These are phyloP conservation scores for Neolamprologus brichardi DNA, from an alignment of 2,113 vertebrate genomes.

Conservation along the genomic window DNA sequence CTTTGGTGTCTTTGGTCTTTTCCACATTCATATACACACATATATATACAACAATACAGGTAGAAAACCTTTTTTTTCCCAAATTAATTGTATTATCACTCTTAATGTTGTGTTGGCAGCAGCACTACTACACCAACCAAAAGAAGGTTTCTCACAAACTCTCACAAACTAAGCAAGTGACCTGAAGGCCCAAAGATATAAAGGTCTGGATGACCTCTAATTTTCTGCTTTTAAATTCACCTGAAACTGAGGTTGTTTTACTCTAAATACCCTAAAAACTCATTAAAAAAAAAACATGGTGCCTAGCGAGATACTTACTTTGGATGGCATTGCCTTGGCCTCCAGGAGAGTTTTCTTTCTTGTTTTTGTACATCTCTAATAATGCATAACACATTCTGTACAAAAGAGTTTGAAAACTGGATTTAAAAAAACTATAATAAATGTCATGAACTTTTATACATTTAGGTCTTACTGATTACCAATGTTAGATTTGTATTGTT, in stretches of 20 bases:
- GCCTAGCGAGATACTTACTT: background rate
- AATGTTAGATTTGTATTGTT: too few species aligned
- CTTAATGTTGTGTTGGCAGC: background rate
- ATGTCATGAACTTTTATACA: accelerated
- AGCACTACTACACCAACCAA: background rate
- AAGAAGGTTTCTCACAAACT: background rate
- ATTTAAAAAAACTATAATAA: accelerated
- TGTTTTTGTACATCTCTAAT: background rate
- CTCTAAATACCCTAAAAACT: background rate
- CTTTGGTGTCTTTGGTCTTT: too few species aligned
- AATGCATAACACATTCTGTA: background rate
- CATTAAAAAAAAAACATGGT: background rate
- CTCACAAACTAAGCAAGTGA: background rate
- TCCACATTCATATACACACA: too few species aligned
- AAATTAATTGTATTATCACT: background rate
- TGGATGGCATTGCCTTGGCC: background rate
- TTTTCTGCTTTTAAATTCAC: background rate
- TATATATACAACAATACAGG: accelerated
- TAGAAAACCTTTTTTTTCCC: accelerated
- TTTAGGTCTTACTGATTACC: background rate
- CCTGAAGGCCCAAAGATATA: background rate
- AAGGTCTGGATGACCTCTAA: background rate
- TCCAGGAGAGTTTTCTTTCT: background rate
- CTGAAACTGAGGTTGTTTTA: accelerated
- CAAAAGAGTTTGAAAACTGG: background rate